phyloP scores from a whole-genome alignment of 1,140 invertebrate genomes.

The Tetramorium simillimum region DNA sequence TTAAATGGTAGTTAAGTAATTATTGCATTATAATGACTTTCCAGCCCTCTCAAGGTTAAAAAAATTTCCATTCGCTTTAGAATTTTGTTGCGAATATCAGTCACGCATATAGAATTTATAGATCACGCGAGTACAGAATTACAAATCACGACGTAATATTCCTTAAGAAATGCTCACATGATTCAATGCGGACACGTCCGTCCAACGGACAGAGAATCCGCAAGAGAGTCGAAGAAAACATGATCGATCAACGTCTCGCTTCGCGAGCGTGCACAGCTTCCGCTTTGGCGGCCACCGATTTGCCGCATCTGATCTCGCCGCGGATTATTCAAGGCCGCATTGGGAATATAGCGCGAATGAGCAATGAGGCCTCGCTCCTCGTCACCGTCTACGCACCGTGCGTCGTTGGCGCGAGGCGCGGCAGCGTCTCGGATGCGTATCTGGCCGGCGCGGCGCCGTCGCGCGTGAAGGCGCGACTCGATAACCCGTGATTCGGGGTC shows the following conservation, averaged over 20 bases:
- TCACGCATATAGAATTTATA: too few species aligned
- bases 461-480: slow-evolving; percentile 60
- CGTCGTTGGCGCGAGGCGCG: slow-evolving; percentile 26
- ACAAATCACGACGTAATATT: neutral
- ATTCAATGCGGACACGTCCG: neutral
- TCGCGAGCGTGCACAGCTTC: neutral
- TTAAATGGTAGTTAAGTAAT: too few species aligned
- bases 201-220: neutral
- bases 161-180: neutral
- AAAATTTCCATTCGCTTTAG: neutral
- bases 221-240: neutral
- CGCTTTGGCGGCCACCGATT: neutral
- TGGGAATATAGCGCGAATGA: neutral
- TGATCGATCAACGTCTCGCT: neutral
- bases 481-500: slow-evolving; percentile 78
- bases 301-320: neutral
- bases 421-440: slow-evolving; percentile 74
- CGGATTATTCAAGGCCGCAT: slow-evolving; percentile 57
- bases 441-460: slow-evolving; percentile 47
- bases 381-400: slow-evolving; percentile 37
- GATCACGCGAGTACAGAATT: neutral
- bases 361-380: neutral
- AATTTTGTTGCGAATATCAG: neutral
- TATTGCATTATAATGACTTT: too few species aligned
- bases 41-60: too few species aligned